These are phyloP conservation scores for Glaucomys volans DNA, from an alignment of 2,113 vertebrate genomes.

Conservation along the genomic window DNA sequence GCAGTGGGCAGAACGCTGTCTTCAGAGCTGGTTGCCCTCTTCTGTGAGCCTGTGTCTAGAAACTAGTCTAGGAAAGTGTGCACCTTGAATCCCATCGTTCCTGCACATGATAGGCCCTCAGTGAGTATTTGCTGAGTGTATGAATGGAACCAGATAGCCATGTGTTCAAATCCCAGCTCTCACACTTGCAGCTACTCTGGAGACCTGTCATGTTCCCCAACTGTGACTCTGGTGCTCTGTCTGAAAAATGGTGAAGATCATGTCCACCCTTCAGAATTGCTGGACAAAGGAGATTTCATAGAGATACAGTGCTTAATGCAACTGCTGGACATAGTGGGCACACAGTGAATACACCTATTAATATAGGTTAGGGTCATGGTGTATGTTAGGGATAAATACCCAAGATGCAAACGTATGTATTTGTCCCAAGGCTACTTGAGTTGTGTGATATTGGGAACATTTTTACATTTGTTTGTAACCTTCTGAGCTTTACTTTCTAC, in stretches of 20 bases:
- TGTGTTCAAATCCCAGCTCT: not conserved
- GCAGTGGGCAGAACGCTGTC: not conserved
- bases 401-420: not conserved
- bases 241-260: not conserved
- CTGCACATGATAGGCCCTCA: not conserved
- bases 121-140: not conserved
- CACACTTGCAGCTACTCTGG: no score
- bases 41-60: not conserved
- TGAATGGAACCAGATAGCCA: not conserved
- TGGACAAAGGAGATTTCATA: not conserved
- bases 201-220: not conserved
- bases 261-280: not conserved
- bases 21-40: not conserved
- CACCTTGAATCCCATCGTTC: not conserved
- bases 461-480: slow-evolving; percentile 15
- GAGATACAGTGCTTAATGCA: not conserved
- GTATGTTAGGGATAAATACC: no score
- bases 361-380: not conserved
- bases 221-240: not conserved
- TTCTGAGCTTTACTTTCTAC: not conserved
- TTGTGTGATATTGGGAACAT: not conserved
- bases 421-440: not conserved
- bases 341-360: not conserved
- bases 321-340: no score
- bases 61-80: not conserved